Base-by-base conservation (phyloP, 2,888 invertebrate genomes). In the Catocala fraxini region DNA sequence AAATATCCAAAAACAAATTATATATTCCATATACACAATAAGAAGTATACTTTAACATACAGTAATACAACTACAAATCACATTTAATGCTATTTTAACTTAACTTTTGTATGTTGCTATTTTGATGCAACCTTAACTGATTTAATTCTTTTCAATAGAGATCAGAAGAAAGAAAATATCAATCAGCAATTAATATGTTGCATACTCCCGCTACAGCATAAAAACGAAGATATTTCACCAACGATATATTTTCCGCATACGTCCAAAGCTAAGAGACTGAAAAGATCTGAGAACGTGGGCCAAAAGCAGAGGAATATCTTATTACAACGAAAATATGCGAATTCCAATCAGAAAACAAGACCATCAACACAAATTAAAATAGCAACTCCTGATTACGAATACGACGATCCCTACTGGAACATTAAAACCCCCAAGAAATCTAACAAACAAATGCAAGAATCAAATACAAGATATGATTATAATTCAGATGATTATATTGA, bases 331-430 rank as follows among this genome's bases (percentile, higher is more conserved):
- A 87, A 77, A 79, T 81, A 83, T 65, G 64, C 70, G 13, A 60
- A 73, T 34, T 76, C 82, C 53, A 66, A 61, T 34, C 66, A 68
- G 15, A 84, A 80, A 67, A 13, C 65, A n/a, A 85, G 75, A 42
- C 68, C 64, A 10, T 53, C 73, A 11, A 63, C 77, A 13, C 68
- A 76, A 39, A 70, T 75, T 12, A 81, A 68, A 70, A 85, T 90
- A 52, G 84, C 85, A 4, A 84, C 85, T 42, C 75, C 83, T 12
- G 86, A 86, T 49, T 82, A 89, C 15, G 88, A 77, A 33, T 63
- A 91, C 35, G 77, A 81, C 42, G 93, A 94, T 70, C 93, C 93
- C 1, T 94, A 93, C 67, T 90, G 86, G 86, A 94, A 94, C 75
- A 84, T 93, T 9, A 93, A 91, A 79, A 89, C 84, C 67, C 64